These are phyloP conservation scores for Xenopus borealis DNA, from an alignment of 2,113 vertebrate genomes.

Conservation along the genomic window DNA sequence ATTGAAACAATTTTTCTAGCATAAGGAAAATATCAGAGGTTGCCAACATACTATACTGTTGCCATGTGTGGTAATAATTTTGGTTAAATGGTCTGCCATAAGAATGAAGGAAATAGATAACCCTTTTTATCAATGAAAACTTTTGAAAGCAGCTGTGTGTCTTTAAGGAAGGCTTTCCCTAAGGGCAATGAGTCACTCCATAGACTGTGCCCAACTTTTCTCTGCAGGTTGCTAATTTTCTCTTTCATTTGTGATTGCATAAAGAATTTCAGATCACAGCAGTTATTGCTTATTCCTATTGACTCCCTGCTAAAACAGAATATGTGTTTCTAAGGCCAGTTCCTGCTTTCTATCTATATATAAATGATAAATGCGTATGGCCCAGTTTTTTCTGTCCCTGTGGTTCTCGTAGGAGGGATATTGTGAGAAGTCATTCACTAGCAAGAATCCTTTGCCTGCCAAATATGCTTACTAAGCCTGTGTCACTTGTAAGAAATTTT, in stretches of 20 bases:
- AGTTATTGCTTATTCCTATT: neutral
- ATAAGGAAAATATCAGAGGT: too few relatives aligned
- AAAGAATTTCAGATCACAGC: neutral
- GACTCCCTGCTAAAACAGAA: neutral
- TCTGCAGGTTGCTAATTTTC: constrained; percentile 4
- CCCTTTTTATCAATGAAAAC: neutral
- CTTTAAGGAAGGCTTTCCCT: constrained; percentile 5
- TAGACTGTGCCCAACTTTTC: neutral
- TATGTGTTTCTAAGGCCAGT: constrained; percentile 3
- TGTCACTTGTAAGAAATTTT: neutral
- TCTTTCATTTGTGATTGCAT: constrained; percentile 10
- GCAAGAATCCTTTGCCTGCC: neutral
- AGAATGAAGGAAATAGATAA: too few relatives aligned
- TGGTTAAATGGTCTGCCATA: too few relatives aligned
- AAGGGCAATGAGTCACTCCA: constrained; percentile 1
- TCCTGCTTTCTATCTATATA: constrained; percentile 12
- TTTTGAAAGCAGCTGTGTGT: neutral
- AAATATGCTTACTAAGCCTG: constrained; percentile 10
- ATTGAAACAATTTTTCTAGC: too few relatives aligned
- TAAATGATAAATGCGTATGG: constrained; percentile 6
- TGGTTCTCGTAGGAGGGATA: constrained; percentile 11
- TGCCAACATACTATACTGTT: too few relatives aligned
- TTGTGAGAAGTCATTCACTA: constrained; percentile 1
- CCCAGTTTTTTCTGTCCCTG: constrained; percentile 6
- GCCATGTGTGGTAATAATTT: too few relatives aligned